Evolutionary conservation across 2,888 invertebrate genomes (phyloP).

Genomic region (Theristus sp.): DNA sequence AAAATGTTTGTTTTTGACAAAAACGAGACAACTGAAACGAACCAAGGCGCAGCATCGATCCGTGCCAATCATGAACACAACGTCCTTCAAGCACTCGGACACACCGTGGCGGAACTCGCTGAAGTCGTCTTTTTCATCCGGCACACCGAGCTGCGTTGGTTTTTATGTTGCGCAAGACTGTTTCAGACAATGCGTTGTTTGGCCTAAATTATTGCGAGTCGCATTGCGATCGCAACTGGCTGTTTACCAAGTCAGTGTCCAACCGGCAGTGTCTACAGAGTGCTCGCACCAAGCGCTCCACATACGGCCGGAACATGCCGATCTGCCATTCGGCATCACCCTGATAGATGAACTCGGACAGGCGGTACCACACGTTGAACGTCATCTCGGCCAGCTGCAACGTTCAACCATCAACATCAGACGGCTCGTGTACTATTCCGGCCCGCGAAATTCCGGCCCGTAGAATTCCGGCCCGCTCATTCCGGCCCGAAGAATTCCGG

Average conservation of each 20-base stretch:
- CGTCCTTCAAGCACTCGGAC: slow-evolving; percentile 80
- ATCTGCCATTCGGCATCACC: slow-evolving; percentile 59
- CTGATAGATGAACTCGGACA: slow-evolving; percentile 82
- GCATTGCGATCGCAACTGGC: not conserved
- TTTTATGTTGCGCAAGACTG: not conserved
- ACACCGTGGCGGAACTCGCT: slow-evolving; percentile 60
- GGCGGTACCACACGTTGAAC: slow-evolving; percentile 84
- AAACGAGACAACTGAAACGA: slow-evolving; percentile 31
- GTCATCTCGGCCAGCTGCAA: slow-evolving; percentile 56
- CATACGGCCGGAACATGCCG: slow-evolving; percentile 60
- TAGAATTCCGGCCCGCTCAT: no score
- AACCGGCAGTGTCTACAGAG: slow-evolving; percentile 82
- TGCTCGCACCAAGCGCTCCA: slow-evolving; percentile 69
- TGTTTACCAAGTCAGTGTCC: slow-evolving; percentile 64
- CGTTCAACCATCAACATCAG: no score
- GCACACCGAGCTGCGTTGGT: slow-evolving; percentile 45
- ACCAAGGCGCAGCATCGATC: slow-evolving; percentile 76
- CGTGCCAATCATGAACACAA: slow-evolving; percentile 85
- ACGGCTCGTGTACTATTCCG: no score
- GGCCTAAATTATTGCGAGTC: not conserved
- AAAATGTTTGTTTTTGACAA: no score
- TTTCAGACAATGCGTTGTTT: not conserved
- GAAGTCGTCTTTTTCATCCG: slow-evolving; percentile 62
- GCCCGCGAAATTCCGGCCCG: no score
- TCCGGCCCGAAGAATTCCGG: no score